Evolutionary conservation across 1,140 invertebrate genomes (phyloP).

Genomic region (Drosophila tsacasi): DNA sequence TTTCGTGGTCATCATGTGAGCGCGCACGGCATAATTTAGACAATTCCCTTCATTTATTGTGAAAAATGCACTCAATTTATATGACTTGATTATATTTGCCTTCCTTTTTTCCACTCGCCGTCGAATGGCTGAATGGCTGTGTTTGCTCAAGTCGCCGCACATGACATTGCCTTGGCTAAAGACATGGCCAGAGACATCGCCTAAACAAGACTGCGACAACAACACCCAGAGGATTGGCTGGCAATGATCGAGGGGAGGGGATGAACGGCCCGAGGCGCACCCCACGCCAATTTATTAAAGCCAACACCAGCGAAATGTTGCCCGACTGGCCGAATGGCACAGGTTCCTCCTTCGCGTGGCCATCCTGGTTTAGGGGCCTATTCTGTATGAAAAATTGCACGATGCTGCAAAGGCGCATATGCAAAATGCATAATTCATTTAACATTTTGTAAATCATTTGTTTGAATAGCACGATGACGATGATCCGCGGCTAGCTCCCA

Average conservation of each 20-base stretch:
- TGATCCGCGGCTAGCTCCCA: slow-evolving; percentile 53
- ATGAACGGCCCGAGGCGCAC: slow-evolving; percentile 66
- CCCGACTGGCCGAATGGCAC: slow-evolving; percentile 23
- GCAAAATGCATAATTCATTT: slow-evolving; percentile 84
- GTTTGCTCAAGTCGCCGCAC: slow-evolving; percentile 70
- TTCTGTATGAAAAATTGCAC: slow-evolving; percentile 77
- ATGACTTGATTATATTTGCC: slow-evolving; percentile 82
- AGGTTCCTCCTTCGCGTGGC: slow-evolving; percentile 31
- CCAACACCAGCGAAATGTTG: slow-evolving; percentile 67
- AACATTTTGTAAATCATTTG: slow-evolving; percentile 85
- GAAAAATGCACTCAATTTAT: slow-evolving; percentile 84
- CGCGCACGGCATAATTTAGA: slow-evolving; percentile 75
- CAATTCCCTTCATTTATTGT: slow-evolving; percentile 80
- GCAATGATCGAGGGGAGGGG: slow-evolving; percentile 4
- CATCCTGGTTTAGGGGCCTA: slow-evolving; percentile 25
- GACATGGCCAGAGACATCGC: slow-evolving; percentile 39
- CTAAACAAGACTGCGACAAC: slow-evolving; percentile 60
- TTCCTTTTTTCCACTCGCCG: slow-evolving; percentile 31
- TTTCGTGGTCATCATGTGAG: slow-evolving; percentile 29
- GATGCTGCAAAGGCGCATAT: slow-evolving; percentile 69
- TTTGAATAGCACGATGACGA: slow-evolving; percentile 84
- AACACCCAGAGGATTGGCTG: slow-evolving; percentile 41
- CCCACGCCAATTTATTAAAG: slow-evolving; percentile 83
- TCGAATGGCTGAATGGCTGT: slow-evolving; percentile 56
- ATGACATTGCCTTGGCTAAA: slow-evolving; percentile 62